Conservation (phyloP, 2,113 vertebrate species). For the Tragulus kanchil region DNA sequence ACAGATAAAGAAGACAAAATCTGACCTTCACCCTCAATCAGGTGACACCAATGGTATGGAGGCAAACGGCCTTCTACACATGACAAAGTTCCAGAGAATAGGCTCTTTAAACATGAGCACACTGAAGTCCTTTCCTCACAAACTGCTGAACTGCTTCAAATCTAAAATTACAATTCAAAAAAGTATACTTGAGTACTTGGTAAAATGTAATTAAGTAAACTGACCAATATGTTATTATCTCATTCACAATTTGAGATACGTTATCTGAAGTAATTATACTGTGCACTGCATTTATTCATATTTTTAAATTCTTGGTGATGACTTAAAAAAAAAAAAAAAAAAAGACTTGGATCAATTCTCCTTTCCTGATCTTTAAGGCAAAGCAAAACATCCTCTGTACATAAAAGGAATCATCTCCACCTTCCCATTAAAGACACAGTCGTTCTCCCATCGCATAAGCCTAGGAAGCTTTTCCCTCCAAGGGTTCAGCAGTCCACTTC, state of each 20-base stretch:
- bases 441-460: neutral
- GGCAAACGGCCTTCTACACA: conserved; percentile 70
- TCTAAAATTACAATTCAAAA: conserved; percentile 71
- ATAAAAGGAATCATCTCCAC: neutral
- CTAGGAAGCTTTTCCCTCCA: neutral
- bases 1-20: conserved; percentile 65
- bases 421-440: neutral
- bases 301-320: conserved; percentile 29
- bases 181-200: conserved; percentile 68
- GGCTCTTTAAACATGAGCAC: neutral
- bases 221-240: conserved; percentile 31
- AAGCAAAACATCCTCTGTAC: neutral
- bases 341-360: neutral
- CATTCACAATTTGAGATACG: neutral
- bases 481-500: neutral
- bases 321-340: neutral
- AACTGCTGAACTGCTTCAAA: conserved; percentile 71
- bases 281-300: neutral
- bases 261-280: neutral
- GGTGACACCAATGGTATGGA: conserved; percentile 65
- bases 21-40: conserved; percentile 81
- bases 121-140: conserved; percentile 46
- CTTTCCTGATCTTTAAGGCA: conserved; percentile 23
- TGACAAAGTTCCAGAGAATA: conserved; percentile 73
- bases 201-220: conserved; percentile 72